phyloP scores from a whole-genome alignment of 37 sponge, comb jelly and placozoan species.

The Crambe crambe region DNA sequence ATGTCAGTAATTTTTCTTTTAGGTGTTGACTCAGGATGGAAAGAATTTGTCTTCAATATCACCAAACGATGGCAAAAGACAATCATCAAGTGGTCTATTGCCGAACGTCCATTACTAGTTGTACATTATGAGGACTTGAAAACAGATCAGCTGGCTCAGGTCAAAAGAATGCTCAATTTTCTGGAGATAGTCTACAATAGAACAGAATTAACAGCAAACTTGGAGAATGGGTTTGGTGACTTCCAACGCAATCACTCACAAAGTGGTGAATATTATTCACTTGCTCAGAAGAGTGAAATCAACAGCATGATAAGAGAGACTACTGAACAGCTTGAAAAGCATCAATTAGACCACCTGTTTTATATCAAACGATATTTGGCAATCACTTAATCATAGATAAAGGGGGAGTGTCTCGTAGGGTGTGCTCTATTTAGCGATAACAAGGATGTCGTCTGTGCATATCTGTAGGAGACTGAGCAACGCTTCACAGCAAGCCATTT shows the following conservation, averaged over 20 bases:
- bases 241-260: background rate
- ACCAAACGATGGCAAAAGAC: conserved; percentile 14
- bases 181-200: conserved; percentile 3
- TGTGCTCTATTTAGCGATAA: too few species aligned
- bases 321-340: background rate
- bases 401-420: too few species aligned
- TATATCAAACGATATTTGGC: too few species aligned
- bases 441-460: background rate
- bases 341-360: too few species aligned
- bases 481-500: background rate
- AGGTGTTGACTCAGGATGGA: conserved; percentile 17
- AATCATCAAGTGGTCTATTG: conserved; percentile 26
- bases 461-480: background rate
- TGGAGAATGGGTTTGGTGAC: background rate
- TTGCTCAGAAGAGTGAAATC: background rate
- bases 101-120: conserved; percentile 6
- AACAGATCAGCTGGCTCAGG: conserved; percentile 8
- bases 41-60: conserved; percentile 12
- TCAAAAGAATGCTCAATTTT: conserved; percentile 19
- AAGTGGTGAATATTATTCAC: background rate
- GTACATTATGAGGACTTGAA: conserved; percentile 49
- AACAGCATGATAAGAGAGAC: background rate
- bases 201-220: background rate
- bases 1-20: background rate
- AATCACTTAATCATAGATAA: too few species aligned